Evolutionary conservation across 2,113 vertebrate genomes (phyloP), one percentile per base, ranked within the genome.

Genomic region (Otocyon megalotis): DNA sequence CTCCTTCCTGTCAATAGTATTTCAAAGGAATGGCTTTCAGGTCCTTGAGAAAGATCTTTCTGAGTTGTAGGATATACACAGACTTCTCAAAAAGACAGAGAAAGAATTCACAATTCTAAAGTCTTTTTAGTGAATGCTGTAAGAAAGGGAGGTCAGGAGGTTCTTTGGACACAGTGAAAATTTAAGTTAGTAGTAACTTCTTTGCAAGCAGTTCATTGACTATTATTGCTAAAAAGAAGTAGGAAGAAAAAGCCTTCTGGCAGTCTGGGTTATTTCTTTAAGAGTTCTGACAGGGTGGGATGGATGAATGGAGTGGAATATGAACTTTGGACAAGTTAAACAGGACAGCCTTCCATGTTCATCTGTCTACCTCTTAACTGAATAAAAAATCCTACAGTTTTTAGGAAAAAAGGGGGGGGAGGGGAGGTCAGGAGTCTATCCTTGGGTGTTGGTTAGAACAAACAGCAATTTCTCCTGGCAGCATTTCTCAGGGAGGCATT

Each of bases 341-440:
- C 89, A 95, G 95, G 95, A 96, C 93, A 97, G 97, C 97, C 95
- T 97, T 98, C 96, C 97, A 96, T 98, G 97, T 97, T 97, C 98
- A 98, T 98, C 97, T 97, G 97, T 98, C 98, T 98, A 98, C 98
- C 98, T 98, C 98, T 97, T 89, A 97, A 97, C 88, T 97, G 67
- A 98, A 98, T 98, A 97, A 97, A 98, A 97, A 98, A 86, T 90
- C 94, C 94, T 98, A 97, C 97, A 88, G 5, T 97, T 98, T 98
- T 97, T 98, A 98, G 94, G 94, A 96, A 86, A 90, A 43, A 8
- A 43, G 8, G 3, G 7, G 7, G 7, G 43, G 43, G 7, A 43
- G 7, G 43, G 43, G 43, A 43, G 43, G 43, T 43, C 71, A 74
- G 71, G 22, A 24, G 71, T 11, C 71, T 74, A 14, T 74, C 37